phyloP scores from a whole-genome alignment of 2,797 vertebrate species.

The Oreochromis mossambicus region DNA sequence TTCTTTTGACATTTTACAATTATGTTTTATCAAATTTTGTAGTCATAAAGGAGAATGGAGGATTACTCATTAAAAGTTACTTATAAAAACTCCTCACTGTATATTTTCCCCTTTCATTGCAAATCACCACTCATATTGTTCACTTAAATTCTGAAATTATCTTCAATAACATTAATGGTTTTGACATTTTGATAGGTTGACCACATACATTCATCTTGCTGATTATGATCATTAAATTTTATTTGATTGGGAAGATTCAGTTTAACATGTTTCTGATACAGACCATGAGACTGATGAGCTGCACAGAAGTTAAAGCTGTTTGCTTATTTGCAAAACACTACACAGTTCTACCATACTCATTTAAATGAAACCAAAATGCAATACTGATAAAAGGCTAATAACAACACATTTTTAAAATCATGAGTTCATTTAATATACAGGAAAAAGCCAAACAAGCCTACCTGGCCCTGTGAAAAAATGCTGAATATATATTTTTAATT shows the following conservation, averaged over 20 bases:
- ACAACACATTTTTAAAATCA: not conserved
- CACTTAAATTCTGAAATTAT: accelerated
- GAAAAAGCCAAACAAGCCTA: accelerated
- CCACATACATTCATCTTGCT: not conserved
- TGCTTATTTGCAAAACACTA: accelerated
- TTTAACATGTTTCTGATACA: not conserved
- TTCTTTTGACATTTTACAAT: accelerated
- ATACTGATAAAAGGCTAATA: accelerated
- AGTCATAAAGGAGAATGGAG: accelerated
- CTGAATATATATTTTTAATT: accelerated
- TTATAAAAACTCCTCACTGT: not conserved
- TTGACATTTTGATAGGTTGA: not conserved
- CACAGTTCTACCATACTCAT: not conserved
- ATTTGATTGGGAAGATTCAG: accelerated
- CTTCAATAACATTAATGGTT: accelerated
- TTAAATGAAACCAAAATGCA: accelerated
- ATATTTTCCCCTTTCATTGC: accelerated
- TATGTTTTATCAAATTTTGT: accelerated
- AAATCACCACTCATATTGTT: not conserved
- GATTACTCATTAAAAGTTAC: not conserved
- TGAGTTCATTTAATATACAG: accelerated
- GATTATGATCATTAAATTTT: accelerated
- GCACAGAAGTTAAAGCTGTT: accelerated
- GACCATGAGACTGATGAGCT: accelerated
- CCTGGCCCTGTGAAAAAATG: accelerated